Evolutionary conservation across 2,888 invertebrate genomes (phyloP), one percentile per base, ranked within the genome.

Genomic region (Cepaea hortensis): DNA sequence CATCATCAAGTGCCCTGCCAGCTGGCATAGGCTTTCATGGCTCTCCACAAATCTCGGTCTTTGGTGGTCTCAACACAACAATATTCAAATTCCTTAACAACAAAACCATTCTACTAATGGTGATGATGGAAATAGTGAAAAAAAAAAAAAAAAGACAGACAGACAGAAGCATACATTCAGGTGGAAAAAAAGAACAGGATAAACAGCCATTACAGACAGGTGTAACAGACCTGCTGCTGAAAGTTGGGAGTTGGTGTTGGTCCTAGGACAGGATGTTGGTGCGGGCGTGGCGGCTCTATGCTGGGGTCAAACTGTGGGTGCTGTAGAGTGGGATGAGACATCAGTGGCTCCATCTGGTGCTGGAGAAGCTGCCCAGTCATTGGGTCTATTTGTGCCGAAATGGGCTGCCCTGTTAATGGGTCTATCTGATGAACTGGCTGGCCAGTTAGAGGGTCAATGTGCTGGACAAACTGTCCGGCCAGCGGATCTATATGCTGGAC

Each of bases 381-480:
- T 7, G 72, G 86, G 68, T 86, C 83, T 23, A 86, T 68, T 9
- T 81, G 73, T 3, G 72, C n/a, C 20, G 23, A 18, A 15, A 83
- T 11, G 35, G 85, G 85, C 48, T 85, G 85, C 3, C 85, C 85
- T 46, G 62, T 18, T 4, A 23, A 50, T 48, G 46, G n/a, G 79
- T 65, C 86, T 15, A 85, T 55, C 62, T 70, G 80, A 80, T 75
- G 72, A 73, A 81, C 6, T 18, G 84, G 87, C 72, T 87, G 87
- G 15, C 87, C 84, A 15, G 87, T 87, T 46, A 50, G 35, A 9
- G 87, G 87, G 23, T 86, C 86, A 46, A 77, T 77, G 76, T 80
- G 85, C 20, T n/a, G 15, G 13, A 86, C 48, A 5, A 76, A 77
- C 48, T 83, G 86, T 15, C 86, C 86, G 3, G 86, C 81, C 23